Evolutionary conservation across 1,140 invertebrate genomes (phyloP).

Genomic region (Nephila pilipes): DNA sequence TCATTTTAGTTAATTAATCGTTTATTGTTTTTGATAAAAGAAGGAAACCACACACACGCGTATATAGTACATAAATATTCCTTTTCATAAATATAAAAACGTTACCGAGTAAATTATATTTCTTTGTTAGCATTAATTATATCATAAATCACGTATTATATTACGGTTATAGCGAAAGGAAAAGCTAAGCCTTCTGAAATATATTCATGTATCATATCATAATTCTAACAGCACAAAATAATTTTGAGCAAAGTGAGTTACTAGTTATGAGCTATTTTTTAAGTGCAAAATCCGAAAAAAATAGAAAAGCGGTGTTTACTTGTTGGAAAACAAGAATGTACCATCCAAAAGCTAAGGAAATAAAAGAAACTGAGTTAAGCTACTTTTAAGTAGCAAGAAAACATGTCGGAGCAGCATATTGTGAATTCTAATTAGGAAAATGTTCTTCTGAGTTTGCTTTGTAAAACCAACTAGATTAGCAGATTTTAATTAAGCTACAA

Average conservation of each 20-base stretch:
- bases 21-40: no score
- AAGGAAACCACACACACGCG: no score
- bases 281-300: not conserved
- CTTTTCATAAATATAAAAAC: no score
- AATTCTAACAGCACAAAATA: no score
- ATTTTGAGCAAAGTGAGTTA: not conserved
- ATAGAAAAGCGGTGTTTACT: not conserved
- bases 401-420: not conserved
- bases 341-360: not conserved
- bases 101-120: no score
- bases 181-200: no score
- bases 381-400: not conserved
- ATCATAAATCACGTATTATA: no score
- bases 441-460: not conserved
- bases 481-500: slow-evolving; percentile 28
- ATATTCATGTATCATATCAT: no score
- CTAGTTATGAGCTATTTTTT: not conserved
- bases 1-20: no score
- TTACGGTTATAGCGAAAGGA: no score
- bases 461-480: not conserved
- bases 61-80: no score
- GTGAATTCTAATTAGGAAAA: slow-evolving; percentile 22
- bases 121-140: no score
- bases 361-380: not conserved
- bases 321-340: not conserved